These are phyloP conservation scores for Pectinophora gossypiella DNA, from an alignment of 1,140 invertebrate genomes.

Conservation along the genomic window DNA sequence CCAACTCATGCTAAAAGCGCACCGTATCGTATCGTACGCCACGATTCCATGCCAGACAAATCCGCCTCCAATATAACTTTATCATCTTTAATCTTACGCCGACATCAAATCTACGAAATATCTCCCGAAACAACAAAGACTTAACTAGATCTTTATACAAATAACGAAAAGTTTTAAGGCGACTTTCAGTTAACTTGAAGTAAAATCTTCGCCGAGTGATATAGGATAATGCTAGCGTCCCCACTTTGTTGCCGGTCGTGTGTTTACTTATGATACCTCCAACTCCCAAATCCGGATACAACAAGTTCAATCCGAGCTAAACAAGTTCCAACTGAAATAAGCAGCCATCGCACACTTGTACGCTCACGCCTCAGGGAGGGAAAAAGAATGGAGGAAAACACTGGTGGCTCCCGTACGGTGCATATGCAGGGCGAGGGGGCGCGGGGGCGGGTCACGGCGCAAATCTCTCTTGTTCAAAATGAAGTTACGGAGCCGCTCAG, in stretches of 20 bases:
- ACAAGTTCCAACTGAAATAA: slow-evolving; percentile 61
- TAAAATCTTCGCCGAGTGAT: neutral
- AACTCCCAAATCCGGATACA: slow-evolving; percentile 38
- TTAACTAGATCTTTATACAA: neutral
- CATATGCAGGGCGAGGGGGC: slow-evolving; percentile 38
- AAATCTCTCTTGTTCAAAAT: slow-evolving; percentile 57
- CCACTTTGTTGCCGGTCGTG: slow-evolving; percentile 5
- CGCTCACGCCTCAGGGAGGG: slow-evolving; percentile 44
- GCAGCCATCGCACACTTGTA: slow-evolving; percentile 50
- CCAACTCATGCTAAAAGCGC: slow-evolving; percentile 15
- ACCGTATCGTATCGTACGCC: neutral
- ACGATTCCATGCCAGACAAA: neutral
- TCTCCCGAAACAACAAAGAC: neutral
- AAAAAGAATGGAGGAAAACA: slow-evolving; percentile 43
- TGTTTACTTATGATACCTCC: slow-evolving; percentile 18
- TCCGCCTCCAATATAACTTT: neutral
- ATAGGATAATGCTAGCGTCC: slow-evolving; percentile 10
- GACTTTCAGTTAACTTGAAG: slow-evolving; percentile 3
- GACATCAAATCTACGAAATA: neutral
- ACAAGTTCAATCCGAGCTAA: slow-evolving; percentile 52
- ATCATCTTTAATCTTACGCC: neutral
- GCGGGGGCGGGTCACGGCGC: slow-evolving; percentile 17
- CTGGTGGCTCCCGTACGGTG: slow-evolving; percentile 26
- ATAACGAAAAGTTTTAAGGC: neutral
- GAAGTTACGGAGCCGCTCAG: slow-evolving; percentile 51